These are phyloP conservation scores for Chelon auratus DNA, from an alignment of 2,797 vertebrate genomes.

Conservation along the genomic window DNA sequence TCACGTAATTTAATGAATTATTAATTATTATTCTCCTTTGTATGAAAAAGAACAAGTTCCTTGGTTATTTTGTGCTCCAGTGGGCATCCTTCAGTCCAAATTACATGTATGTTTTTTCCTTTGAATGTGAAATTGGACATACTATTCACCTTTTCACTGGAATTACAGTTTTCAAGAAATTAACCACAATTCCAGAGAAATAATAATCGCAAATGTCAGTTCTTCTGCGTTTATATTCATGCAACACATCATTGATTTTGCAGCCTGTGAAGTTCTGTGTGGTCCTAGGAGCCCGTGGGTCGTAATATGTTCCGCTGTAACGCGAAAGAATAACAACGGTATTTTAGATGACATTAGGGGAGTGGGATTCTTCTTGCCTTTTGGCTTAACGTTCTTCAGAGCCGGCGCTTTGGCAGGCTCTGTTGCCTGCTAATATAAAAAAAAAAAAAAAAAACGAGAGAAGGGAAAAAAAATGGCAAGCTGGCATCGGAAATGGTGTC, in stretches of 20 bases:
- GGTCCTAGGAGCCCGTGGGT: not conserved
- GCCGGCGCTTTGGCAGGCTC: slow-evolving; percentile 9
- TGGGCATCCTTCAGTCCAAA: not conserved
- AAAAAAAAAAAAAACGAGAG: not conserved
- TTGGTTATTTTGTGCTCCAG: slow-evolving; percentile 11
- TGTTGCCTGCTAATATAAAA: slow-evolving; percentile 13
- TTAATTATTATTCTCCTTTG: slow-evolving; percentile 32
- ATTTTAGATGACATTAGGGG: slow-evolving; percentile 8
- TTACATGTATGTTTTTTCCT: not conserved
- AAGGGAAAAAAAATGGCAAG: slow-evolving; percentile 18
- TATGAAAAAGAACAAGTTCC: slow-evolving; percentile 10
- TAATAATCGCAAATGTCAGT: too few species aligned
- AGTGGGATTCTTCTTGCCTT: slow-evolving; percentile 4
- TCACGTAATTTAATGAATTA: slow-evolving; percentile 44
- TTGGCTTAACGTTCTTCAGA: not conserved
- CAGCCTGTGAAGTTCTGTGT: not conserved
- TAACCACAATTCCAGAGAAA: too few species aligned
- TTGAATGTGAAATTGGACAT: slow-evolving; percentile 11
- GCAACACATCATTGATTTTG: not conserved
- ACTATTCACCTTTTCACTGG: slow-evolving; percentile 14
- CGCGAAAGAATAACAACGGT: slow-evolving; percentile 5
- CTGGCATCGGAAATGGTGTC: slow-evolving; percentile 31
- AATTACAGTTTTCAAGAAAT: slow-evolving; percentile 1
- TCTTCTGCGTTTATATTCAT: too few species aligned
- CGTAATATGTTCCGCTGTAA: not conserved